Evolutionary conservation across 2,113 vertebrate genomes (phyloP), one percentile per base, ranked within the genome.

Genomic region (Ciconia boyciana): DNA sequence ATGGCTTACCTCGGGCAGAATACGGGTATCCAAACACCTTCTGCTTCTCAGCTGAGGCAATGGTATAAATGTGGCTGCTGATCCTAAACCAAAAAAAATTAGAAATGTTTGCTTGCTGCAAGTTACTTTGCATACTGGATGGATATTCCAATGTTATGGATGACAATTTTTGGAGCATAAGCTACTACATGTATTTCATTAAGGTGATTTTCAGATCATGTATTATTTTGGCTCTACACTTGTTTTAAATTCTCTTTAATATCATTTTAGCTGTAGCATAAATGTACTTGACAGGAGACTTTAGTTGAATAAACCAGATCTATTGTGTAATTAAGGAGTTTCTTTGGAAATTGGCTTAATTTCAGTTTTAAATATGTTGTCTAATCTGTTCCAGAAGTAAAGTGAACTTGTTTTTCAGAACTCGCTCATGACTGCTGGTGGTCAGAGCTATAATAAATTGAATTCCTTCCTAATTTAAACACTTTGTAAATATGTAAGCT

Each of bases 341-440:
- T 94, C 57, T 94, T 83, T 62, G 36, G 84, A 79, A 93, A 43
- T 41, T 81, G 79, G 75, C 79, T 96, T 86, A 19, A 25, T 90
- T 95, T 95, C 82, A 77, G 54, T 90, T 96, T 92, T 69, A 62
- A 83, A 79, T 83, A 49, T 18, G n/a, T 81, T 86, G 41, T 88
- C 82, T 77, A 49, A 66, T 94, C 80, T 89, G 68, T 95, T 94
- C 70, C 90, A 95, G 71, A 83, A 93, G 52, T 78, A 69, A 94
- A 89, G 75, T 92, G 46, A 92, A 85, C 62, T 85, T 90, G 34
- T n/a, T 89, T 93, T 79, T 72, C 70, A 81, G 68, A 92, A 69
- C 26, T 88, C 86, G 31, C 32, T 80, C 6, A 2, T 77, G 68
- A 77, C 77, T 86, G 19, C 70, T 58, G 21, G 29, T 85, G 70